Evolutionary conservation across 2,113 vertebrate species (phyloP), one percentile per base, ranked within the genome.

Genomic region (Cebus imitator): DNA sequence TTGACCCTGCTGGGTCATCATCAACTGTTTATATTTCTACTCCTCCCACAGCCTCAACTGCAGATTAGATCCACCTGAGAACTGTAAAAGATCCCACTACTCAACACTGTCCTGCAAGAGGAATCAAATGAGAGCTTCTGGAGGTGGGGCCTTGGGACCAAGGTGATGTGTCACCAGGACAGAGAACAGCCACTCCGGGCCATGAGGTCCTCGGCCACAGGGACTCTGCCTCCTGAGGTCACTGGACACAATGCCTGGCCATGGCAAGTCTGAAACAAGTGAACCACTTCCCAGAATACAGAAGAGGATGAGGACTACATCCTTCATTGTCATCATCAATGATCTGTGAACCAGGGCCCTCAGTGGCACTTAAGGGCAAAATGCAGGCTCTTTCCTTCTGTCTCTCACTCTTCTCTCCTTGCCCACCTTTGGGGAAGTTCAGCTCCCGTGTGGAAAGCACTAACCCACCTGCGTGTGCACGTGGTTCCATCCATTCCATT

Each of bases 311-410:
- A 52, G 70, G 23, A n/a, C 68, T 21, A 17, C 13, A 20, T n/a
- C 32, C 12, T 6, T 12, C 52, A 43, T 17, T 21, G 40, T 21
- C 6, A 27, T 30, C 35, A 9, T 64, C 35, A 30, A 3, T 18
- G 78, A 61, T 6, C 10, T 20, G 3, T 5, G 35, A 55, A 48
- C 37, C 1, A 23, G 48, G 20, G 86, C 35, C 61, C 27, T 30
- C 8, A 16, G 14, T 48, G 73, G 72, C 64, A 9, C 72, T 27
- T 45, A 55, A 48, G 79, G 52, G 45, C 23, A 30, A 48, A 27
- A 43, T 0, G 3, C 2, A 21, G 21, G 18, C 0, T 32, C 37
- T 35, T 16, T n/a, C 25, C 43, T n/a, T 20, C 81, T 25, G 55
- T 32, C 45, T 40, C 50, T 20, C 13, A 17, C 30, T 32, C 18